A percentile compares a stretch with the other conserved stretches of the same genome.
These are phyloP conservation scores for Thripadectes ignobilis DNA, from an alignment of 2,797 vertebrate species.

Conservation along the genomic window DNA sequence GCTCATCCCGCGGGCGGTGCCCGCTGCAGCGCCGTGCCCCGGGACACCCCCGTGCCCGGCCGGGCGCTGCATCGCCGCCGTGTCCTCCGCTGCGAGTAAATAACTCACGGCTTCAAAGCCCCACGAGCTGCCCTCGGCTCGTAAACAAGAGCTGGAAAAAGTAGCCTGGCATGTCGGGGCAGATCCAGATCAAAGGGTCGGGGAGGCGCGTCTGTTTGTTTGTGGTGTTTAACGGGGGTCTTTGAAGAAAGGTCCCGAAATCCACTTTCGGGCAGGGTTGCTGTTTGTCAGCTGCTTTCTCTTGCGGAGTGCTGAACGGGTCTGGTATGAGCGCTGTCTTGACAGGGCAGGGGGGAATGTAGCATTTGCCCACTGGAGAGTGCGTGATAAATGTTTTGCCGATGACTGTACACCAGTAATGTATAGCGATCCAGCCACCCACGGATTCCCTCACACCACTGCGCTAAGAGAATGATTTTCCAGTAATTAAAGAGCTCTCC, in stretches of 20 bases:
- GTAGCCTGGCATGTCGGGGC: constrained; percentile 57
- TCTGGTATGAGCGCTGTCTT: constrained; percentile 80
- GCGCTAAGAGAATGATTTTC: constrained; percentile 71
- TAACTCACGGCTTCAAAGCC: constrained; percentile 35
- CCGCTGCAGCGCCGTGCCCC: not conserved
- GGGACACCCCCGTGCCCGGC: not conserved
- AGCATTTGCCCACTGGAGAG: constrained; percentile 85
- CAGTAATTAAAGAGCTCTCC: constrained; percentile 76
- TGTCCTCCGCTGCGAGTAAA: not conserved
- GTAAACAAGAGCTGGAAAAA: constrained; percentile 65
- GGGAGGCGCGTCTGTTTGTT: constrained; percentile 53
- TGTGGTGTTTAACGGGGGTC: constrained; percentile 45
- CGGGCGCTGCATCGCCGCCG: not conserved
- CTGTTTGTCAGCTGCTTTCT: constrained; percentile 72
- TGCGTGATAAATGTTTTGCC: constrained; percentile 91
- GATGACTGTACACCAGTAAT: constrained; percentile 81
- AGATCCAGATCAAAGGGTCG: constrained; percentile 57
- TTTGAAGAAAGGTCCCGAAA: constrained; percentile 48
- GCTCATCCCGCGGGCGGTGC: constrained; percentile 26
- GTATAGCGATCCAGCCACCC: constrained; percentile 75
- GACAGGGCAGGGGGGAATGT: constrained; percentile 89
- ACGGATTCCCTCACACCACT: constrained; percentile 72
- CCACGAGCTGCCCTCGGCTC: constrained; percentile 9
- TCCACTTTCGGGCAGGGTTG: constrained; percentile 18
- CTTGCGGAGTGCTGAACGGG: constrained; percentile 55